These are phyloP conservation scores for Thalpophila matura DNA, from an alignment of 2,888 invertebrate species.

Conservation along the genomic window DNA sequence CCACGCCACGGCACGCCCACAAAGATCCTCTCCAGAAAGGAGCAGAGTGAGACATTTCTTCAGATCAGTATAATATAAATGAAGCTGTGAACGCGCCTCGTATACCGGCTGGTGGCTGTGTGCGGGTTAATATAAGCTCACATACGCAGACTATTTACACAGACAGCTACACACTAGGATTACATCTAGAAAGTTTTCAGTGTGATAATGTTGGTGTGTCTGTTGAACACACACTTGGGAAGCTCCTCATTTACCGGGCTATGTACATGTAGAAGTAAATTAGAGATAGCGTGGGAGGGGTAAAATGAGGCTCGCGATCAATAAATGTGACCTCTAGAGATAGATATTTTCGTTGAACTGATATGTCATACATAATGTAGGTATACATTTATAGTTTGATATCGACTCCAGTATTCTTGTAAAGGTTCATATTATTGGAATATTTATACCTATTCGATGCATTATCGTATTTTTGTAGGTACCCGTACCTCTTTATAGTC, in stretches of 20 bases:
- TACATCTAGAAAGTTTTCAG: conserved; percentile 47
- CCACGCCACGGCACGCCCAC: conserved; percentile 85
- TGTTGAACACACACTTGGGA: conserved; percentile 46
- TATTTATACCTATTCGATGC: neutral
- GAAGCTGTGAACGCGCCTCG: conserved; percentile 67
- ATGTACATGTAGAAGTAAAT: conserved; percentile 54
- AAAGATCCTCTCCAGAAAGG: conserved; percentile 76
- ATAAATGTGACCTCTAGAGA: conserved; percentile 54
- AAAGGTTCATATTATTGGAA: neutral
- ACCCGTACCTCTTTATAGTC: too few species aligned
- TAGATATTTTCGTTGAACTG: conserved; percentile 15
- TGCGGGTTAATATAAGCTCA: conserved; percentile 48
- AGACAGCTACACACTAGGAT: conserved; percentile 30
- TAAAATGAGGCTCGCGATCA: conserved; percentile 61
- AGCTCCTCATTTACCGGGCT: conserved; percentile 40
- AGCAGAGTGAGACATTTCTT: conserved; percentile 85
- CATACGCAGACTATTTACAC: conserved; percentile 30
- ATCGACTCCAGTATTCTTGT: neutral
- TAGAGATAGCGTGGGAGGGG: conserved; percentile 59
- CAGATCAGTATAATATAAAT: conserved; percentile 77
- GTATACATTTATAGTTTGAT: neutral
- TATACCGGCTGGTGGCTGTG: conserved; percentile 53
- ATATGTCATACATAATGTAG: neutral
- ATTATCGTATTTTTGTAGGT: too few species aligned
- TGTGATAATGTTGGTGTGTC: conserved; percentile 34